These are phyloP conservation scores for Drosophila aldrichi DNA, from an alignment of 2,888 invertebrate genomes.

Conservation along the genomic window DNA sequence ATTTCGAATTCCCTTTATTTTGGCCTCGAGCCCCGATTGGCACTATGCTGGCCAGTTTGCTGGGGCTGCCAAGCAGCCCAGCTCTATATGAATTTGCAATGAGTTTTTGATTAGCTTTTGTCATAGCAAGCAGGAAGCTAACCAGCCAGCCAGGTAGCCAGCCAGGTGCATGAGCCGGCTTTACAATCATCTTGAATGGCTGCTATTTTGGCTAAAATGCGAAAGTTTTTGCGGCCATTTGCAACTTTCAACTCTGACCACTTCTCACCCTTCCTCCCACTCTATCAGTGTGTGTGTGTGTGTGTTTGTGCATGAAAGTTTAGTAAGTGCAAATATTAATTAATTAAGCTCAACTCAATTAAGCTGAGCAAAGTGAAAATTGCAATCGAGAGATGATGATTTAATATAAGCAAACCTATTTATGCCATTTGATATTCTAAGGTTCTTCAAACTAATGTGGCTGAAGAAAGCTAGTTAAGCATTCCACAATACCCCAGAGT, in stretches of 20 bases:
- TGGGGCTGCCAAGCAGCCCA: conserved; percentile 6
- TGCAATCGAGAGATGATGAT: conserved; percentile 1
- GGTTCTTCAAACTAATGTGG: conserved; percentile 4
- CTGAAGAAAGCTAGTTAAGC: conserved; percentile 4
- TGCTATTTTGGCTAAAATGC: conserved; percentile 29
- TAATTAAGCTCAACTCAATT: conserved; percentile 56
- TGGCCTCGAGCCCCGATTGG: conserved; percentile 10
- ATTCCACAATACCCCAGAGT: conserved; percentile 7
- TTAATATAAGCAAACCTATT: background rate
- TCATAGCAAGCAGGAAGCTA: conserved; percentile 5
- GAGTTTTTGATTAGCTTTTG: conserved; percentile 74
- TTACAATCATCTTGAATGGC: conserved; percentile 21
- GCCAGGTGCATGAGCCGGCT: background rate
- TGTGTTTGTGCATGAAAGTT: conserved; percentile 15
- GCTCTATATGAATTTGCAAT: conserved; percentile 70
- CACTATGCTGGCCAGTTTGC: conserved; percentile 1
- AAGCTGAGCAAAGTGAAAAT: conserved; percentile 2
- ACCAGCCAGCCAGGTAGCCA: background rate
- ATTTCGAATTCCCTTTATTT: conserved; percentile 45
- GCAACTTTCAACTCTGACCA: conserved; percentile 26
- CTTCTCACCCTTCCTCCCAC: background rate
- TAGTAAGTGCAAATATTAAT: conserved; percentile 59
- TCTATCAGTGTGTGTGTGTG: no score
- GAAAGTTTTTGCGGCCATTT: conserved; percentile 47
- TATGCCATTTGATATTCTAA: background rate